Percentiles rank a stretch among this genome's conserved stretches.
Evolutionary conservation across 2,888 invertebrate genomes (phyloP).

Genomic region (Dorcus hopei): DNA sequence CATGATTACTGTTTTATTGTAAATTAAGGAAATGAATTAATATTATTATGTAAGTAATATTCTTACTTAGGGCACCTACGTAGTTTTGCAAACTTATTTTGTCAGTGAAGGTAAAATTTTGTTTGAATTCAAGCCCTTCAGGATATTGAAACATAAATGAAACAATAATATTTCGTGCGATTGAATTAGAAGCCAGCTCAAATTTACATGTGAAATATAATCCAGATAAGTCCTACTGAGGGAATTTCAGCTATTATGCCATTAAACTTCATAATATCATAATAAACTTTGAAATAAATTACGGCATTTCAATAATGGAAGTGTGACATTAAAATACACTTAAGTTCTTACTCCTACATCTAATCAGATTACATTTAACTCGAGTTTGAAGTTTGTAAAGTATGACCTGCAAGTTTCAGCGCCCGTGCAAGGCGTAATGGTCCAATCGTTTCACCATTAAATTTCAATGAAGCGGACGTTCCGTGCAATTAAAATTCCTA

Average conservation of each 20-base stretch:
- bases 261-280: slow-evolving; percentile 1
- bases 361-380: slow-evolving; percentile 23
- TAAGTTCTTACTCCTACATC: slow-evolving; percentile 22
- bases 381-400: slow-evolving; percentile 19
- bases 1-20: too few relatives aligned
- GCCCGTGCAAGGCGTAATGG: not conserved
- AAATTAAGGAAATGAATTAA: too few relatives aligned
- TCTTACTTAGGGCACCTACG: too few relatives aligned
- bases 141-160: too few relatives aligned
- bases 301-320: slow-evolving; percentile 20
- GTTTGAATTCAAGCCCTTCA: too few relatives aligned
- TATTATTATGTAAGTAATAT: too few relatives aligned
- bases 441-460: slow-evolving; percentile 12
- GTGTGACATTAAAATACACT: slow-evolving; percentile 25
- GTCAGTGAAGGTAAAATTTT: too few relatives aligned
- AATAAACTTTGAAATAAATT: slow-evolving; percentile 22
- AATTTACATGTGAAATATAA: not conserved
- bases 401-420: slow-evolving; percentile 12
- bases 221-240: not conserved
- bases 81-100: too few relatives aligned
- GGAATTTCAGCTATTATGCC: not conserved
- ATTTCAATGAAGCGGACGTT: slow-evolving; percentile 3
- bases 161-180: too few relatives aligned
- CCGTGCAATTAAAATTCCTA: not conserved
- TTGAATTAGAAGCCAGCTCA: too few relatives aligned